Conservation (phyloP, 2,113 vertebrate genomes). For the Panthera tigris region DNA sequence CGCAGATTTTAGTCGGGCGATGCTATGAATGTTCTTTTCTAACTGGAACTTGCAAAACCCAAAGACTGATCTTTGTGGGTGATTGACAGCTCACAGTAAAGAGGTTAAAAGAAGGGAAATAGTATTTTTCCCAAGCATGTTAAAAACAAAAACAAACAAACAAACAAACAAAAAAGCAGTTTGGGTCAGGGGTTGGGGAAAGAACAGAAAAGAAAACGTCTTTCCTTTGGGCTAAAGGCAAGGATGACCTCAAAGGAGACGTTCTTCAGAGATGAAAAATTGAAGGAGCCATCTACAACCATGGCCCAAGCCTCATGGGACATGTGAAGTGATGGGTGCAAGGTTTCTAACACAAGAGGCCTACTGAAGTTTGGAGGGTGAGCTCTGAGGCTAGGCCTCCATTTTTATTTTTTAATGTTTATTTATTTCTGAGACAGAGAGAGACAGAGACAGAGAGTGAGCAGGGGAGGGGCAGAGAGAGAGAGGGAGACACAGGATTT, state of each 20-base stretch:
- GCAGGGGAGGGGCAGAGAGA: too few relatives aligned
- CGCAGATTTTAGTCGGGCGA: neutral
- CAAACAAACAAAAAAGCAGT: neutral
- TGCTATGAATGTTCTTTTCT: neutral
- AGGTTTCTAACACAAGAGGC: neutral
- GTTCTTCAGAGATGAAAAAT: constrained; percentile 26
- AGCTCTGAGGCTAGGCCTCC: neutral
- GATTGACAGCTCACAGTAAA: neutral
- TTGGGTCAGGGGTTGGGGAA: neutral
- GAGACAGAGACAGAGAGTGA: too few relatives aligned
- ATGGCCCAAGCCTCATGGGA: neutral
- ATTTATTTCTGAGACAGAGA: too few relatives aligned
- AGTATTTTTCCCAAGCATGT: neutral
- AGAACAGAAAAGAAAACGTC: constrained; percentile 15
- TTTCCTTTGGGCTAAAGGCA: constrained; percentile 45
- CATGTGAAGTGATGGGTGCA: neutral
- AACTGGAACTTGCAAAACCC: neutral
- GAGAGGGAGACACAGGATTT: too few relatives aligned
- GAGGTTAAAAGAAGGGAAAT: constrained; percentile 30
- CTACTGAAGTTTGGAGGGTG: neutral
- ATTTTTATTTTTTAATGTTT: too few relatives aligned
- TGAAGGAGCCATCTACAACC: neutral
- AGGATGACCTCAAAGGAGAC: constrained; percentile 23
- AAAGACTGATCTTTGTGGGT: neutral
- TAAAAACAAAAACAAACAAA: too few relatives aligned